A percentile compares a stretch with the other conserved stretches of the same genome.
These are phyloP conservation scores for Anguilla japonica DNA, from an alignment of 2,113 vertebrate genomes.

Conservation along the genomic window DNA sequence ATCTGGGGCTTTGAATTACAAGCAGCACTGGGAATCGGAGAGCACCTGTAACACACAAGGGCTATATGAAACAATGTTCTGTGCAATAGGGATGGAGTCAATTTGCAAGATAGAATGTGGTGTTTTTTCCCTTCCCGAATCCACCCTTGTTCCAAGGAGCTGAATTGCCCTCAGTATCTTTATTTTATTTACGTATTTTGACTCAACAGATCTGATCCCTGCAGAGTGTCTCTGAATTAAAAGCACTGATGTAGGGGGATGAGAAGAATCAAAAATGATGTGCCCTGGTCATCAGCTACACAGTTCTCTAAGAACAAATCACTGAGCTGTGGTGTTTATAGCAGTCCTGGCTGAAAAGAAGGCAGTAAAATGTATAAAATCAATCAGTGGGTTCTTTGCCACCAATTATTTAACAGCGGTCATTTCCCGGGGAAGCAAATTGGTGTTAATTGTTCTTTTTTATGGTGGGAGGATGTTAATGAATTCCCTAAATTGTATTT, in stretches of 20 bases:
- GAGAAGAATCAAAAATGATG: not conserved
- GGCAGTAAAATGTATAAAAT: not conserved
- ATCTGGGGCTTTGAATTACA: not conserved
- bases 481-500: not conserved
- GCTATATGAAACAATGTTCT: not conserved
- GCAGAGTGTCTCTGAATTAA: not conserved
- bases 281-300: not conserved
- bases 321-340: not conserved
- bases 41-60: not conserved
- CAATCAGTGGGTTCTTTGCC: not conserved
- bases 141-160: not conserved
- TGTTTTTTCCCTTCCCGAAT: not conserved
- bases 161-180: not conserved
- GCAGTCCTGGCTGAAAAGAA: not conserved
- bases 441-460: constrained; percentile 3
- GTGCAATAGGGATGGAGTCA: not conserved
- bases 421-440: not conserved
- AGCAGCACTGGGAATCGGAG: not conserved
- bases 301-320: not conserved
- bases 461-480: not conserved
- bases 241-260: not conserved
- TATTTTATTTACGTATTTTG: not conserved
- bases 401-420: not conserved
- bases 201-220: not conserved
- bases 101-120: not conserved